Conservation (phyloP, 2,113 vertebrate species). For the Hirundichthys speculiger region DNA sequence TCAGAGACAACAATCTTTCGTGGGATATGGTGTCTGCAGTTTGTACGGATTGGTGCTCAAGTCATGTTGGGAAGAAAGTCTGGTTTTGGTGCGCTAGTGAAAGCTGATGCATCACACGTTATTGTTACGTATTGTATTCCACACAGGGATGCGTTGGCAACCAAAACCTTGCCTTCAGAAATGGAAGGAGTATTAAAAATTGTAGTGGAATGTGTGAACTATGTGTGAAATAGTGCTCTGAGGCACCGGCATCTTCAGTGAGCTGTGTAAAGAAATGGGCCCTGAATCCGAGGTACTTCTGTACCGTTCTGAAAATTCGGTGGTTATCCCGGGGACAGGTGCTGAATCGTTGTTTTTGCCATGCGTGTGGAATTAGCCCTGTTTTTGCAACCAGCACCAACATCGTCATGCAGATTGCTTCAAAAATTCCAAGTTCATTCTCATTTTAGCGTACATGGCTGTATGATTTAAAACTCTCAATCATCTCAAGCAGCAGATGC, state of each 20-base stretch:
- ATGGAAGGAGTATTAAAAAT: too few relatives aligned
- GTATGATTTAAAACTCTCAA: too few relatives aligned
- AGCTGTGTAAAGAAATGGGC: conserved; percentile 1
- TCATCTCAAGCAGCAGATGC: too few relatives aligned
- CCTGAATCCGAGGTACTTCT: conserved; percentile 1
- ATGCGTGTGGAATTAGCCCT: not conserved
- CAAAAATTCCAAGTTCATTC: too few relatives aligned
- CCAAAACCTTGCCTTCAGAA: too few relatives aligned
- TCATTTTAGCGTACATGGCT: too few relatives aligned
- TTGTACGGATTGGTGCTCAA: too few relatives aligned
- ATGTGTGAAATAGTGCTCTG: not conserved
- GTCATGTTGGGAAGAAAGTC: conserved; percentile 4
- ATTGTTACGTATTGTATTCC: not conserved
- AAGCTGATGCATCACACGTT: not conserved
- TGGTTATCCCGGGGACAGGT: conserved; percentile 8
- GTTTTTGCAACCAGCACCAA: too few relatives aligned
- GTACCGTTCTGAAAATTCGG: not conserved
- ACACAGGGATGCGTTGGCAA: too few relatives aligned
- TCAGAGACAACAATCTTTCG: not conserved
- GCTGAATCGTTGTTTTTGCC: not conserved
- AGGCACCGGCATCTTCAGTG: conserved; percentile 1
- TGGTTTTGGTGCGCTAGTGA: conserved; percentile 1
- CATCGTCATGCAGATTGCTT: too few relatives aligned
- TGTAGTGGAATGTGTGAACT: too few relatives aligned
- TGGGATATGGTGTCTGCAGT: too few relatives aligned